These are phyloP conservation scores for Hexactinellida sp. DNA, from an alignment of 37 sponge, comb jelly and placozoan genomes.

Conservation along the genomic window DNA sequence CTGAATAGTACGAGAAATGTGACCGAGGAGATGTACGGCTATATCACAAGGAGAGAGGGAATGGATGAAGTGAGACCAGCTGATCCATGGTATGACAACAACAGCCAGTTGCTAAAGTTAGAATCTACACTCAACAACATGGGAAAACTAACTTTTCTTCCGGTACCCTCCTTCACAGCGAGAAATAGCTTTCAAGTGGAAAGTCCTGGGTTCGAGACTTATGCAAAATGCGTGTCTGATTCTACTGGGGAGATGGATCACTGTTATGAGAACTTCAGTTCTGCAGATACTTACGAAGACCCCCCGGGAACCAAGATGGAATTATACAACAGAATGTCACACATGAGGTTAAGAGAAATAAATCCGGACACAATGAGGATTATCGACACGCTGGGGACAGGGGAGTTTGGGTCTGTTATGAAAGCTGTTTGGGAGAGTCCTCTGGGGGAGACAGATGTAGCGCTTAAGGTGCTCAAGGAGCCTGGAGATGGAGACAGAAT, in stretches of 20 bases:
- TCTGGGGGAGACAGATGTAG: background rate
- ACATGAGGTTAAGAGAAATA: background rate
- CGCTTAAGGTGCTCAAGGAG: background rate
- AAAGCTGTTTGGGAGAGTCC: constrained; percentile 9
- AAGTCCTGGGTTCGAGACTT: background rate
- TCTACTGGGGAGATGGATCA: background rate
- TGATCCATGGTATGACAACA: background rate
- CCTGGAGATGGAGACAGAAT: background rate
- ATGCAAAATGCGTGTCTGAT: background rate
- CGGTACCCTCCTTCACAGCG: background rate
- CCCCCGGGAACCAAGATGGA: background rate
- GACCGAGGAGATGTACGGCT: background rate
- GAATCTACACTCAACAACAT: background rate
- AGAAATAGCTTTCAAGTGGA: background rate
- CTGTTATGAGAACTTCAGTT: background rate
- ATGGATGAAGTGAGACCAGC: background rate
- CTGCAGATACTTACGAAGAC: background rate
- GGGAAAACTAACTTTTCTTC: background rate
- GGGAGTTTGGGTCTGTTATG: background rate
- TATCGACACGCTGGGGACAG: background rate
- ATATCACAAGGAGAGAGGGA: background rate
- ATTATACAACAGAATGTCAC: background rate
- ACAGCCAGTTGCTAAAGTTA: background rate
- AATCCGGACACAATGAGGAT: background rate
- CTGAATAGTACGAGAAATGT: background rate